These are phyloP conservation scores for Bujurquina vittata DNA, from an alignment of 2,113 vertebrate genomes.

Conservation along the genomic window DNA sequence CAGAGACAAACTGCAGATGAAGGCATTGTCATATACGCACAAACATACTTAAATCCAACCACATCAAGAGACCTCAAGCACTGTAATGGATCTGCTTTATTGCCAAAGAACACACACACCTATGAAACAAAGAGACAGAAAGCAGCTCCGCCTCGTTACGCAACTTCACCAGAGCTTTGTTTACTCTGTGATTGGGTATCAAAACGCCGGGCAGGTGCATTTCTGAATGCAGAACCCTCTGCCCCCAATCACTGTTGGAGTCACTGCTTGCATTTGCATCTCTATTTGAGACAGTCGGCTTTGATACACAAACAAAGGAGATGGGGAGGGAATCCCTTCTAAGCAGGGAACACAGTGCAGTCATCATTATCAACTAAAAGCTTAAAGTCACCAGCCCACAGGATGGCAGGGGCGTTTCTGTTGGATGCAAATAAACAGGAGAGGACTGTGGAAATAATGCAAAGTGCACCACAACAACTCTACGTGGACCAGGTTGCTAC, in stretches of 20 bases:
- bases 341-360: neutral
- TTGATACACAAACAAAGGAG: neutral
- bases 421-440: conserved; percentile 50
- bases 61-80: conserved; percentile 23
- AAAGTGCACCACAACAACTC: conserved; percentile 24
- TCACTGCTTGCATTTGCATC: neutral
- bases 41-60: neutral
- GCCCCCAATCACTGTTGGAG: neutral
- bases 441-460: conserved; percentile 38
- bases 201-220: conserved; percentile 15
- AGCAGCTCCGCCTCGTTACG: neutral
- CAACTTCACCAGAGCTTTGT: neutral
- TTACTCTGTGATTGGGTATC: neutral
- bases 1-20: neutral
- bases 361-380: neutral
- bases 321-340: conserved; percentile 13
- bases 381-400: neutral
- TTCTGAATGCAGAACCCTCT: neutral
- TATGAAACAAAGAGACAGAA: neutral
- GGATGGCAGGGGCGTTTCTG: neutral
- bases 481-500: conserved; percentile 12
- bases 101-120: conserved; percentile 20
- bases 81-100: conserved; percentile 12
- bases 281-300: neutral
- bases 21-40: neutral